A percentile compares a stretch with the other conserved stretches of the same genome.
Conservation (phyloP, 2,113 vertebrate species). For the Ochotona princeps region DNA sequence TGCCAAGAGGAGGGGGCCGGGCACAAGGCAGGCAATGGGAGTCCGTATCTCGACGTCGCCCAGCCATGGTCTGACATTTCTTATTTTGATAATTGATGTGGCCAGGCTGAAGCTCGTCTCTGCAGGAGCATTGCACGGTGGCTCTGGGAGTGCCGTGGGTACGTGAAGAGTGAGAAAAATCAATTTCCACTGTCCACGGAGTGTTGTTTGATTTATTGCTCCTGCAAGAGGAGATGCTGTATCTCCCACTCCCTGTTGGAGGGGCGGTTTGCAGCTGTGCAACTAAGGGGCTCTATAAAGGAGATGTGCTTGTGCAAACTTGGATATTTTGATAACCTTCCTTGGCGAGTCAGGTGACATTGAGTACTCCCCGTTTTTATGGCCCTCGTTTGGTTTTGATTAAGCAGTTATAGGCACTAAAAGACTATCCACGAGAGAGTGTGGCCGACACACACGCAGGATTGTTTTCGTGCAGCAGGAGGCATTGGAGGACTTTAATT, state of each 20-base stretch:
- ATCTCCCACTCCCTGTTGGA: slow-evolving; percentile 67
- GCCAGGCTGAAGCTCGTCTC: slow-evolving; percentile 43
- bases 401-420: slow-evolving; percentile 32
- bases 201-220: slow-evolving; percentile 83
- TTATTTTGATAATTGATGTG: slow-evolving; percentile 51
- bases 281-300: slow-evolving; percentile 32
- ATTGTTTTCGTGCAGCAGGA: background rate
- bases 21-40: accelerated
- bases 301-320: slow-evolving; percentile 49
- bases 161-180: slow-evolving; percentile 79
- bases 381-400: slow-evolving; percentile 34
- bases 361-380: background rate
- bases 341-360: background rate
- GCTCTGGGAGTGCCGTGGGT: background rate
- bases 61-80: accelerated
- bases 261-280: slow-evolving; percentile 68
- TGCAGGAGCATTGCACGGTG: accelerated
- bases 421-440: background rate
- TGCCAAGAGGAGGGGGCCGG: accelerated
- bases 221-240: slow-evolving; percentile 78
- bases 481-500: background rate
- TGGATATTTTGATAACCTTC: slow-evolving; percentile 81
- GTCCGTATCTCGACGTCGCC: accelerated
- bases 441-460: background rate
- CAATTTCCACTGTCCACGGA: slow-evolving; percentile 81